Evolutionary conservation across 2,113 vertebrate species (phyloP).

Genomic region (Siniperca chuatsi): DNA sequence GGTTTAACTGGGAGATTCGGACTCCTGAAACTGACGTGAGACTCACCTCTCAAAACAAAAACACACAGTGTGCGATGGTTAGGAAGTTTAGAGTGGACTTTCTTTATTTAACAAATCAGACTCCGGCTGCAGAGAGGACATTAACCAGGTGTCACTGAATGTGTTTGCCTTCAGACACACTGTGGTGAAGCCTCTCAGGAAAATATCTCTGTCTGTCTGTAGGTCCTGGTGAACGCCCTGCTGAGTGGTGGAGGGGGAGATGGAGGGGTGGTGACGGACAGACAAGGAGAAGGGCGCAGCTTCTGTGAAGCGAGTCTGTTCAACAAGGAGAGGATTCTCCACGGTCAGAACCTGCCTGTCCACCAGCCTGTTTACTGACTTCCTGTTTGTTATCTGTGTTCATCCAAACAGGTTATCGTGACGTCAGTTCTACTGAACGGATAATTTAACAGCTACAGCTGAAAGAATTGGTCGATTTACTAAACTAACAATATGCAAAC

Average conservation of each 20-base stretch:
- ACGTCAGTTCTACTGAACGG: background rate
- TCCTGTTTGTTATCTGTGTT: background rate
- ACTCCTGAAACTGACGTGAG: background rate
- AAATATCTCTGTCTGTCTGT: background rate
- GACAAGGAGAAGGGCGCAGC: conserved; percentile 84
- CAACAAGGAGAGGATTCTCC: conserved; percentile 85
- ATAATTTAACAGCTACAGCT: background rate
- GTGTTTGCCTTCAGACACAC: background rate
- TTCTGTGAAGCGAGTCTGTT: conserved; percentile 93
- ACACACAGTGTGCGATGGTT: background rate
- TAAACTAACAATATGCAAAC: background rate
- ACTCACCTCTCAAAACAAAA: background rate
- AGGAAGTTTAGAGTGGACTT: background rate
- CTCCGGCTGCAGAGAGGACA: background rate
- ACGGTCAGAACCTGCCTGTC: conserved; percentile 80
- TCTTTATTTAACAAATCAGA: too few relatives aligned
- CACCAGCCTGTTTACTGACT: too few relatives aligned
- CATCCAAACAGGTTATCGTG: background rate
- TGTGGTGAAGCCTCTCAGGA: background rate
- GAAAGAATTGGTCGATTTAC: background rate
- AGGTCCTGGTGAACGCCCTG: conserved; percentile 88
- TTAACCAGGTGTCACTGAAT: background rate
- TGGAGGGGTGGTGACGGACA: conserved; percentile 76
- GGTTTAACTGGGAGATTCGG: background rate
- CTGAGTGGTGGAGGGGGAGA: conserved; percentile 88